Evolutionary conservation across 2,797 vertebrate genomes (phyloP).

Genomic region (Betta splendens): DNA sequence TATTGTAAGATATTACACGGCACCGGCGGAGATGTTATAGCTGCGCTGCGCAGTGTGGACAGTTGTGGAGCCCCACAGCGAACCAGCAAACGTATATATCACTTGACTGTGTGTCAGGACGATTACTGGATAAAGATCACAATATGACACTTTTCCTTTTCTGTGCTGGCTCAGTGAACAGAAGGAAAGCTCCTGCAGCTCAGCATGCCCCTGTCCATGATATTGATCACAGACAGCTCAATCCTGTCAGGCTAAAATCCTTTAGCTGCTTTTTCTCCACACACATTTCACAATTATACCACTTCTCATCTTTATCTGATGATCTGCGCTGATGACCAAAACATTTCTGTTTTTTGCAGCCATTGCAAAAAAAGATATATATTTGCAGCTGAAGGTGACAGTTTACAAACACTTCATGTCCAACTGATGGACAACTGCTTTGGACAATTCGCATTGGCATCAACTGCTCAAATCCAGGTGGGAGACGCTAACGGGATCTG

Average conservation of each 20-base stretch:
- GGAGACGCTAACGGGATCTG: too few species aligned
- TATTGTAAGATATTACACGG: slow-evolving; percentile 23
- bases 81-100: slow-evolving; percentile 88
- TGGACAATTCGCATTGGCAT: too few species aligned
- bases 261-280: slow-evolving; percentile 44
- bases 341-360: too few species aligned
- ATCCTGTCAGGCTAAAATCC: slow-evolving; percentile 63
- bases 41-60: slow-evolving; percentile 51
- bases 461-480: too few species aligned
- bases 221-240: slow-evolving; percentile 77
- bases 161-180: slow-evolving; percentile 89
- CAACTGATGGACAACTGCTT: too few species aligned
- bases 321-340: too few species aligned
- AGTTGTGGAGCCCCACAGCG: slow-evolving; percentile 83
- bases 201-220: slow-evolving; percentile 69
- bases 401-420: too few species aligned
- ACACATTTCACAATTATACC: too few species aligned
- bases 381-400: too few species aligned
- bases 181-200: slow-evolving; percentile 82
- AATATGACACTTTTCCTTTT: slow-evolving; percentile 98
- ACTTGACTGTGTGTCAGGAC: slow-evolving; percentile 89
- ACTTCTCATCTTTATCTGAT: neutral
- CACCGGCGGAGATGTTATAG: slow-evolving; percentile 60
- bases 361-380: too few species aligned
- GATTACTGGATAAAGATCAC: slow-evolving; percentile 98